A percentile compares a stretch with the other conserved stretches of the same genome.
Conservation (phyloP, 1,140 invertebrate species). For the Drosophila lowei region DNA sequence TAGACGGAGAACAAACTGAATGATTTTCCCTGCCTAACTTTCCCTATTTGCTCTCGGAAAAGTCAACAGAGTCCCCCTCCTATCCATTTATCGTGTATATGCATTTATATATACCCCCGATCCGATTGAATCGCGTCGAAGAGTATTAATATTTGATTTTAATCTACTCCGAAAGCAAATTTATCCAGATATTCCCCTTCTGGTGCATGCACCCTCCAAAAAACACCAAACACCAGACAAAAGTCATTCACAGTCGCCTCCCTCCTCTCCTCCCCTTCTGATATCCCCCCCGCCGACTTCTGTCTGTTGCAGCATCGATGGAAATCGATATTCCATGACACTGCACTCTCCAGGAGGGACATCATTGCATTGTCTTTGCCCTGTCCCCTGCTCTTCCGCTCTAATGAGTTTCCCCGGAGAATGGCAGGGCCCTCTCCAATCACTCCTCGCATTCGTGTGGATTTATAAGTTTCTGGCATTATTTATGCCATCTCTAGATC, state of each 20-base stretch:
- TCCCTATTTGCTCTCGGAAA: slow-evolving; percentile 42
- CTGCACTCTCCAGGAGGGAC: slow-evolving; percentile 21
- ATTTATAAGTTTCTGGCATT: slow-evolving; percentile 46
- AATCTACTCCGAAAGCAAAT: slow-evolving; percentile 70
- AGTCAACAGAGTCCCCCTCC: neutral
- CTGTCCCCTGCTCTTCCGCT: neutral
- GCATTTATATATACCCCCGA: slow-evolving; percentile 12
- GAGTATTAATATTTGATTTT: slow-evolving; percentile 78
- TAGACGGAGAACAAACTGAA: slow-evolving; percentile 52
- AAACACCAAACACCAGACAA: slow-evolving; percentile 2
- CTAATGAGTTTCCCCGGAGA: slow-evolving; percentile 26
- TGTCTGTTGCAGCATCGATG: slow-evolving; percentile 21
- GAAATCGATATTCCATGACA: slow-evolving; percentile 60
- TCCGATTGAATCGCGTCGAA: slow-evolving; percentile 52
- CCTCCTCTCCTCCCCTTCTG: neutral
- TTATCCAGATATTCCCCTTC: slow-evolving; percentile 41
- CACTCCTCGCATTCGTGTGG: slow-evolving; percentile 1
- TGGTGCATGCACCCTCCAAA: neutral
- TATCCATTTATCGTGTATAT: neutral
- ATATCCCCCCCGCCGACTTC: slow-evolving; percentile 7
- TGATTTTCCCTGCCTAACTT: slow-evolving; percentile 63
- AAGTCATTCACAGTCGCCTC: slow-evolving; percentile 13
- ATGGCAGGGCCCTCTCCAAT: no score
- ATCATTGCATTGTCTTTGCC: neutral
- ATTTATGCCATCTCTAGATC: slow-evolving; percentile 17